A percentile compares a stretch with the other conserved stretches of the same genome.
phyloP scores from a whole-genome alignment of 2,113 vertebrate species.

The Laticauda laticaudata region DNA sequence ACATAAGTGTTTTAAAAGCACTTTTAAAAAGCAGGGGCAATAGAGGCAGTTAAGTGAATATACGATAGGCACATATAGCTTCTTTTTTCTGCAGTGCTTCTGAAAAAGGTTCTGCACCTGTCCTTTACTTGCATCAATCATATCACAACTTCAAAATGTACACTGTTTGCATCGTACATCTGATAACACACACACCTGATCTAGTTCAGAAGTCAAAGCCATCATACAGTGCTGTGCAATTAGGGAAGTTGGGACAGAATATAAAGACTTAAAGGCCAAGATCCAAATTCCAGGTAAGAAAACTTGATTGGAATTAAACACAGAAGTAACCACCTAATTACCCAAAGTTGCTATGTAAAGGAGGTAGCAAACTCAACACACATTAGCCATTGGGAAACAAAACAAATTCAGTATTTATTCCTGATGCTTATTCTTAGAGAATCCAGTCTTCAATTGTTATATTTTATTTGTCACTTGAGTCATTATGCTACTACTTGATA shows the following conservation, averaged over 20 bases:
- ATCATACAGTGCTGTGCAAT: background rate
- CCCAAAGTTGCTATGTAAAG: background rate
- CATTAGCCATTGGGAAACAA: background rate
- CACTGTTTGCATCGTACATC: background rate
- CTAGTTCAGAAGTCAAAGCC: background rate
- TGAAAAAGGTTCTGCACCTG: background rate
- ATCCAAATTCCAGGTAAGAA: background rate
- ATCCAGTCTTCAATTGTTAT: background rate
- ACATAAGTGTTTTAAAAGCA: background rate
- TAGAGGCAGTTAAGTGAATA: background rate
- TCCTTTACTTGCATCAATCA: background rate
- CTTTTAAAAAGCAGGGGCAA: background rate
- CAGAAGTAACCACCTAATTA: background rate
- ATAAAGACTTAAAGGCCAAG: background rate
- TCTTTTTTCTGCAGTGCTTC: background rate
- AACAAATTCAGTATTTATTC: background rate
- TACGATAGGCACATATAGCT: background rate
- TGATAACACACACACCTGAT: background rate
- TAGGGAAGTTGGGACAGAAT: background rate
- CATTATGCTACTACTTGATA: background rate
- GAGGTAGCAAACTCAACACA: background rate
- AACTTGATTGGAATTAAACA: background rate
- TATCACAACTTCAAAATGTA: background rate
- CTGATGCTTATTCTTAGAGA: background rate
- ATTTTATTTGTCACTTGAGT: background rate